phyloP scores from a whole-genome alignment of 1,140 invertebrate species.

The Micrasema minimum region DNA sequence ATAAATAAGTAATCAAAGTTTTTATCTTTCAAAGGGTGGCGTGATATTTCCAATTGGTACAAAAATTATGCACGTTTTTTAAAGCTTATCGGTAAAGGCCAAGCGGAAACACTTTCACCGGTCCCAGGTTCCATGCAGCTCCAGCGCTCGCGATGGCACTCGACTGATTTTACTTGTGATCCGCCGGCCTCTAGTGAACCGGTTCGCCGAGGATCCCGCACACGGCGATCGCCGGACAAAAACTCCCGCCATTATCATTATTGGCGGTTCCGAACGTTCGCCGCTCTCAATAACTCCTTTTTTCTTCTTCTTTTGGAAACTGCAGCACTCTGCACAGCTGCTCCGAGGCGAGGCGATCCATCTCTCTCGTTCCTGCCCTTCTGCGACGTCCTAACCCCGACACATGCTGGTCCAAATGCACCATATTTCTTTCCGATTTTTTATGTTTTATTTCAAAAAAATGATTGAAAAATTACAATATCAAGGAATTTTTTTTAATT shows the following conservation, averaged over 20 bases:
- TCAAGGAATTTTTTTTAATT: too few relatives aligned
- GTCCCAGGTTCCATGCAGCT: not conserved
- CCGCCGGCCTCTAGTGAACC: constrained; percentile 23
- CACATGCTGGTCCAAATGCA: too few relatives aligned
- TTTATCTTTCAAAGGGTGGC: too few relatives aligned
- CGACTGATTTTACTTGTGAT: constrained; percentile 26
- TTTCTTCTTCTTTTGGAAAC: constrained; percentile 33
- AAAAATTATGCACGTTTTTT: too few relatives aligned
- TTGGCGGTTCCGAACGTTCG: constrained; percentile 46
- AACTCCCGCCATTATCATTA: constrained; percentile 44
- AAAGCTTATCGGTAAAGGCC: too few relatives aligned
- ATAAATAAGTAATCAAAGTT: too few relatives aligned
- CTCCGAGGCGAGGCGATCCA: not conserved
- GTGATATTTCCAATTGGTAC: too few relatives aligned
- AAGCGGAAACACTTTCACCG: constrained; percentile 11
- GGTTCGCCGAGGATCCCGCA: constrained; percentile 41
- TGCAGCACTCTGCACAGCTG: constrained; percentile 9
- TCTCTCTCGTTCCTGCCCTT: not conserved
- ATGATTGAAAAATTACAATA: too few relatives aligned
- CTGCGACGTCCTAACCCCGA: not conserved
- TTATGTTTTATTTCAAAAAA: too few relatives aligned
- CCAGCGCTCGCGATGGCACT: constrained; percentile 18
- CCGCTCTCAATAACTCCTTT: constrained; percentile 14
- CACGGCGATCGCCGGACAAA: constrained; percentile 36
- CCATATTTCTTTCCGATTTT: too few relatives aligned